Percentiles rank a stretch among this genome's conserved stretches.
These are phyloP conservation scores for Pharmacophagus antenor DNA, from an alignment of 2,888 invertebrate genomes.

Conservation along the genomic window DNA sequence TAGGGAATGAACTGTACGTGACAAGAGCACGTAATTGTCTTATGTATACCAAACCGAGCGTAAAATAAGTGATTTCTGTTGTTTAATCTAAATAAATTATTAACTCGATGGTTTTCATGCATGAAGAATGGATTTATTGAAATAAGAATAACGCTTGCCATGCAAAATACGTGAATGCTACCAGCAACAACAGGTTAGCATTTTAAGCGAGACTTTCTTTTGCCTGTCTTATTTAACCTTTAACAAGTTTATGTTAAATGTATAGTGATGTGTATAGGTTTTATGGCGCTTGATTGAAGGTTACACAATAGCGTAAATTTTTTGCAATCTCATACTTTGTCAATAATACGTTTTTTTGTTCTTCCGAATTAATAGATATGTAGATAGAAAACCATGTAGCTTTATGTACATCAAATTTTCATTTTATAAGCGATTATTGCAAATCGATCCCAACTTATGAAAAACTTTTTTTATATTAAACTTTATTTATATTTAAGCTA, in stretches of 20 bases:
- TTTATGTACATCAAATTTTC: conserved; percentile 40
- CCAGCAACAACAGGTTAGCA: conserved; percentile 9
- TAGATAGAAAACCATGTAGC: conserved; percentile 75
- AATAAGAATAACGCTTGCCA: conserved; percentile 24
- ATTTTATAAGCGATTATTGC: conserved; percentile 32
- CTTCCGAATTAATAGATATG: conserved; percentile 55
- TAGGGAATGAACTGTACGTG: conserved; percentile 27
- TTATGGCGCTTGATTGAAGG: conserved; percentile 58
- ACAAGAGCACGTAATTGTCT: conserved; percentile 21
- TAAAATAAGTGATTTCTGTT: conserved; percentile 27
- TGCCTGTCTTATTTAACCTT: conserved; percentile 21
- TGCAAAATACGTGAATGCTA: not conserved
- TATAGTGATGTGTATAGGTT: conserved; percentile 51
- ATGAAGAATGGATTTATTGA: conserved; percentile 8
- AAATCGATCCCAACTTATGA: conserved; percentile 12
- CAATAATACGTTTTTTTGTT: too few relatives aligned
- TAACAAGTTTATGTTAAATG: conserved; percentile 41
- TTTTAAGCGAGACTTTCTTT: conserved; percentile 6
- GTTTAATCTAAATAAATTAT: conserved; percentile 22
- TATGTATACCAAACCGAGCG: conserved; percentile 25
- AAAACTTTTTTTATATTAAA: conserved; percentile 7
- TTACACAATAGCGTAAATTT: conserved; percentile 47
- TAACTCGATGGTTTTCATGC: conserved; percentile 16
- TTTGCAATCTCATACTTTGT: conserved; percentile 47
- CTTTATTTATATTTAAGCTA: conserved; percentile 27